Percentiles rank a stretch among this genome's conserved stretches.
phyloP scores from a whole-genome alignment of 1,140 invertebrate genomes.

The Drosophila sucinea region DNA sequence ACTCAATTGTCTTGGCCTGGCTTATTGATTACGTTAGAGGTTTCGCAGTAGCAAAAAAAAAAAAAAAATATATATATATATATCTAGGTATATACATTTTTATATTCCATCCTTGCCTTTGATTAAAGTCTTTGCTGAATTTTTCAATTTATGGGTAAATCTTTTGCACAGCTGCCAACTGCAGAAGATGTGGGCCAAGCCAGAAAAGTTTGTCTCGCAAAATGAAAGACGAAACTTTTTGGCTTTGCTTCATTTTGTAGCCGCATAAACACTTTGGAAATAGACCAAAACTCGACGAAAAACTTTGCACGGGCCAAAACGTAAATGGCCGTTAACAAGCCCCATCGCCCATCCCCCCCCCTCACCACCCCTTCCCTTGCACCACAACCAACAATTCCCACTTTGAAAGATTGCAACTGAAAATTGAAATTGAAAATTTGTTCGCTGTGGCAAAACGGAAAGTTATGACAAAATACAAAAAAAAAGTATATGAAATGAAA shows the following conservation, averaged over 20 bases:
- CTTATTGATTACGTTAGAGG: slow-evolving; percentile 1
- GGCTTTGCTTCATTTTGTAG: slow-evolving; percentile 77
- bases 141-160: slow-evolving; percentile 75
- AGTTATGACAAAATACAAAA: slow-evolving; percentile 4
- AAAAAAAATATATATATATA: too few species aligned
- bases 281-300: slow-evolving; percentile 61
- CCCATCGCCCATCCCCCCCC: background rate
- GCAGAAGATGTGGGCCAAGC: slow-evolving; percentile 64
- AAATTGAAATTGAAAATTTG: slow-evolving; percentile 68
- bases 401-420: slow-evolving; percentile 61
- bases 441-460: slow-evolving; percentile 8
- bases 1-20: slow-evolving; percentile 56
- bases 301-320: slow-evolving; percentile 2
- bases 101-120: slow-evolving; percentile 37
- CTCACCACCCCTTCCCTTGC: background rate
- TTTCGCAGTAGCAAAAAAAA: background rate
- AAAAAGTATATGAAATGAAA: background rate
- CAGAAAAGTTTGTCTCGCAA: slow-evolving; percentile 66
- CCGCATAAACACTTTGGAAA: slow-evolving; percentile 80
- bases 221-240: slow-evolving; percentile 55
- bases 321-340: slow-evolving; percentile 72
- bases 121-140: slow-evolving; percentile 63
- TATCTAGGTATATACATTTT: background rate
- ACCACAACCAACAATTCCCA: too few species aligned
- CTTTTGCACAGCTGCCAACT: slow-evolving; percentile 62